Evolutionary conservation across 1,140 invertebrate genomes (phyloP), one percentile per base, ranked within the genome.

Genomic region (Melitaea cinxia): DNA sequence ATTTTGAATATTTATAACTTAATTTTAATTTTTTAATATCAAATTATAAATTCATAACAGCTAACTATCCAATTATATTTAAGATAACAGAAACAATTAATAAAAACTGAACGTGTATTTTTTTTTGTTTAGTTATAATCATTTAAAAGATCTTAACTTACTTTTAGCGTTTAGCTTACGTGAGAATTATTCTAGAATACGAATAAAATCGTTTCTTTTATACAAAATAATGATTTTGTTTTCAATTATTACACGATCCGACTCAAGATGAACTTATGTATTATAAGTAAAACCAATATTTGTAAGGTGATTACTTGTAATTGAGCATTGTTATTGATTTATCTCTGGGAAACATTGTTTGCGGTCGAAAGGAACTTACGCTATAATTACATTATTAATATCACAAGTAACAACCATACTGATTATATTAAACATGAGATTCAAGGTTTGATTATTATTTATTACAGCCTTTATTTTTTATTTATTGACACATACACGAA

Each of bases 301-400:
- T 61, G 59, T 61, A 39, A 52, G 10, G 23, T 62, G 28, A 56
- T 62, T 54, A 21, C 35, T 50, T 19, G 15, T 65, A 33, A 59
- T 58, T 59, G 21, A 53, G 47, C 52, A 59, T 54, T 53, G 49
- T 65, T 52, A 52, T 26, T 53, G 47, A 65, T 57, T 54, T 23
- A 52, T 21, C 61, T 65, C 47, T 59, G 63, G 59, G 49, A 65
- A 58, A 58, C 56, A 4, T 42, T 45, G 63, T 58, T 65, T 65
- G 63, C 37, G 63, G 63, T 65, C 19, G 54, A 59, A 24, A 30
- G 47, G 47, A 52, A 58, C 45, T 54, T 65, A 59, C 53, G 55
- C 26, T 58, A 54, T 65, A 58, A 65, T 53, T 42, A 35, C 33
- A 42, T 33, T 33, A 63, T 35, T 65, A 30, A 50, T 60, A 35